These are phyloP conservation scores for Sminthurides bifidus DNA, from an alignment of 1,140 invertebrate species.

Conservation along the genomic window DNA sequence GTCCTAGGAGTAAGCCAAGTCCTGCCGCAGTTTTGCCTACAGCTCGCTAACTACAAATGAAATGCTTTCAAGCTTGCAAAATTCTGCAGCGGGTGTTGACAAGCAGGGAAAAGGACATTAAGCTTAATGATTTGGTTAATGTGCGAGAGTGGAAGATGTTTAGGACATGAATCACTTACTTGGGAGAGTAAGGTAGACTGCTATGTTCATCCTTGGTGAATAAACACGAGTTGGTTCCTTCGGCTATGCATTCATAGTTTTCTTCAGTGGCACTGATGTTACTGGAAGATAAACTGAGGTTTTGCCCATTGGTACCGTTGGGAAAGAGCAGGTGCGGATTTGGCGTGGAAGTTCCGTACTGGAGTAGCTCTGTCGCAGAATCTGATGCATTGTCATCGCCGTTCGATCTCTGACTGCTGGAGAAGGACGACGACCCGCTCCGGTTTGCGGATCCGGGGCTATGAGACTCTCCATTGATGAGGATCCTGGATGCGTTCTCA, in stretches of 20 bases:
- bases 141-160: not conserved
- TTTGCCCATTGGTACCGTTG: too few relatives aligned
- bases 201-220: slow-evolving; percentile 32
- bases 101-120: not conserved
- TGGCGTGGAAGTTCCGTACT: too few relatives aligned
- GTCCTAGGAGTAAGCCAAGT: too few relatives aligned
- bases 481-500: not conserved
- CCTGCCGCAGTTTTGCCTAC: not conserved
- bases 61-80: not conserved
- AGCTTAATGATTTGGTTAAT: not conserved
- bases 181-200: slow-evolving; percentile 11
- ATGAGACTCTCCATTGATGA: not conserved
- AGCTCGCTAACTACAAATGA: not conserved
- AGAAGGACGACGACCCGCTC: too few relatives aligned
- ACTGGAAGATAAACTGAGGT: slow-evolving; percentile 5
- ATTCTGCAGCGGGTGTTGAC: not conserved
- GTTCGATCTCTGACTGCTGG: not conserved
- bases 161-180: slow-evolving; percentile 10
- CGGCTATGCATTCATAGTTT: slow-evolving; percentile 53
- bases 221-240: slow-evolving; percentile 44
- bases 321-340: too few relatives aligned
- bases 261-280: slow-evolving; percentile 36
- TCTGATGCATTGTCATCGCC: not conserved
- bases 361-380: too few relatives aligned
- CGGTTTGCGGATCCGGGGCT: not conserved